These are phyloP conservation scores for Phlogophora meticulosa DNA, from an alignment of 2,888 invertebrate species.

Conservation along the genomic window DNA sequence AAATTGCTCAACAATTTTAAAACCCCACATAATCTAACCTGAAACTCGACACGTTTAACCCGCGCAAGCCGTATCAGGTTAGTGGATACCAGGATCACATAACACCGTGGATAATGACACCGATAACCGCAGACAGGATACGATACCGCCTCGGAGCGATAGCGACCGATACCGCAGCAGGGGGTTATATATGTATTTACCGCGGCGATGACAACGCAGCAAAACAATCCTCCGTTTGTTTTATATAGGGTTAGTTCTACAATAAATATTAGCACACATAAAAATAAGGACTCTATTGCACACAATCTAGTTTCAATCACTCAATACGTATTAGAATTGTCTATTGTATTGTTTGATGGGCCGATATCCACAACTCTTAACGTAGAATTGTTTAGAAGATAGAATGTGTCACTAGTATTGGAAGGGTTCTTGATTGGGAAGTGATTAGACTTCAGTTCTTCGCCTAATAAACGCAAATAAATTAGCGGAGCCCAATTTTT, in stretches of 20 bases:
- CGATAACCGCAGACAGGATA: slow-evolving; percentile 49
- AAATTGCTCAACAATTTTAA: slow-evolving; percentile 4
- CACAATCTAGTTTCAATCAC: no score
- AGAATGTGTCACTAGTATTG: no score
- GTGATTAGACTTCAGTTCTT: no score
- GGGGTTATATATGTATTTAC: background rate
- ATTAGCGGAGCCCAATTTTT: no score
- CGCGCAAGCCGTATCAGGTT: slow-evolving; percentile 10
- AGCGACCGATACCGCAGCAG: slow-evolving; percentile 23
- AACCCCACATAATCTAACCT: slow-evolving; percentile 16
- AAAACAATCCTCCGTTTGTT: background rate
- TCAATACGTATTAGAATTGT: no score
- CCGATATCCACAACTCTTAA: no score
- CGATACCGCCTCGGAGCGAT: slow-evolving; percentile 36
- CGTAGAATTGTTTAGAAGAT: no score
- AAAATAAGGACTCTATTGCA: background rate
- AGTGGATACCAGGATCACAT: slow-evolving; percentile 35
- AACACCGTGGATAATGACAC: slow-evolving; percentile 44
- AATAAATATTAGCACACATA: background rate
- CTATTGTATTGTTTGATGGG: no score
- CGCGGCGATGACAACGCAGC: background rate
- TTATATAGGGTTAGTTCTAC: background rate
- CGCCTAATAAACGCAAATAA: no score
- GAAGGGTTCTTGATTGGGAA: no score
- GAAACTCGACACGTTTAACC: slow-evolving; percentile 16